A percentile compares a stretch with the other conserved stretches of the same genome.
Evolutionary conservation across 2,888 invertebrate species (phyloP).

Genomic region (Elegia similella): DNA sequence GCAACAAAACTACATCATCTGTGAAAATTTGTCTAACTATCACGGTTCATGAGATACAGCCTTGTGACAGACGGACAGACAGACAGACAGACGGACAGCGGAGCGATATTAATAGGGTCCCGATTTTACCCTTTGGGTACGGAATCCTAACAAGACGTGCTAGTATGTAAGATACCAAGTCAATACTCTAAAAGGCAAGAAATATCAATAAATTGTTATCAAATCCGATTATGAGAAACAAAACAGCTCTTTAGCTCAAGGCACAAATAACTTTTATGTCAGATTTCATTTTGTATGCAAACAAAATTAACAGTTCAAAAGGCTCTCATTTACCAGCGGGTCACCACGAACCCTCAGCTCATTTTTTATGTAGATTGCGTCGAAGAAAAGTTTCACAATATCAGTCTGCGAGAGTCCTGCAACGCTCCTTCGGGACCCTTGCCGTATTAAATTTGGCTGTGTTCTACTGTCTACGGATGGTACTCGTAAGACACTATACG

Average conservation of each 20-base stretch:
- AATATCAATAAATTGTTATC: no score
- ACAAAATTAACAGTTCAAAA: slow-evolving; percentile 79
- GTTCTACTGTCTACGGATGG: slow-evolving; percentile 52
- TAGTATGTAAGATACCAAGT: no score
- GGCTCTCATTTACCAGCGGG: slow-evolving; percentile 76
- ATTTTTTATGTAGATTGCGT: slow-evolving; percentile 80
- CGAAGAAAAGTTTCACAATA: slow-evolving; percentile 79
- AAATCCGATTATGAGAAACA: slow-evolving; percentile 31
- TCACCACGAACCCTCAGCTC: slow-evolving; percentile 71
- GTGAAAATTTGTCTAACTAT: no score
- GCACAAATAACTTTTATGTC: slow-evolving; percentile 67
- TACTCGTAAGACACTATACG: slow-evolving; percentile 48
- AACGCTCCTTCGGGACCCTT: slow-evolving; percentile 52
- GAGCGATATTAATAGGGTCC: no score
- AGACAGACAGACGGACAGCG: no score
- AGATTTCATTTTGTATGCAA: slow-evolving; percentile 76
- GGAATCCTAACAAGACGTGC: no score
- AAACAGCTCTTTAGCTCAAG: slow-evolving; percentile 47
- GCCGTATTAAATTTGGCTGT: slow-evolving; percentile 65
- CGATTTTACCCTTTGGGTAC: no score
- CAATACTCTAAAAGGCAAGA: no score
- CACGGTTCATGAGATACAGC: no score
- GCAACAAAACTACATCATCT: no score
- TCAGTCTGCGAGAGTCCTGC: slow-evolving; percentile 62
- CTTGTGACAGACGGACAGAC: no score